phyloP scores from a whole-genome alignment of 2,797 vertebrate species.

The Catamblyrhynchus diadema region DNA sequence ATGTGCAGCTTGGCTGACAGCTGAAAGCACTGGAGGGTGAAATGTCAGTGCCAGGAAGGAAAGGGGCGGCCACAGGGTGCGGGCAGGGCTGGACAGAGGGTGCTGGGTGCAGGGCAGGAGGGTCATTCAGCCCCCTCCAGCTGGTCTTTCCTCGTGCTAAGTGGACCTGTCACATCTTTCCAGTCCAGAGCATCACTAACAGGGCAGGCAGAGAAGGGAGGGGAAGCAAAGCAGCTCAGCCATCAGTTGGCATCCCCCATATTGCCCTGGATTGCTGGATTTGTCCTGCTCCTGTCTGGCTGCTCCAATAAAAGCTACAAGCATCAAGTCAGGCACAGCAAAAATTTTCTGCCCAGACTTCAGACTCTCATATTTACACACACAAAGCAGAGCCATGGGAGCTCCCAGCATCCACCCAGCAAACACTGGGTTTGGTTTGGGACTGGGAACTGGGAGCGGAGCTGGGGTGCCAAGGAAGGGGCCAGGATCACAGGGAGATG shows the following conservation, averaged over 20 bases:
- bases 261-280: rapidly evolving
- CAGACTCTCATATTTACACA: rapidly evolving
- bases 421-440: no score
- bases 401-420: neutral
- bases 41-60: neutral
- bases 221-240: neutral
- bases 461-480: neutral
- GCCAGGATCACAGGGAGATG: neutral
- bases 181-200: neutral
- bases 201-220: neutral
- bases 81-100: neutral
- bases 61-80: rapidly evolving
- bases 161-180: neutral
- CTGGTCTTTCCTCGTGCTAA: neutral
- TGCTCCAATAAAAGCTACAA: neutral
- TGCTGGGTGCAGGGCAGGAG: neutral
- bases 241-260: rapidly evolving
- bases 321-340: neutral
- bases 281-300: neutral
- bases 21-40: neutral
- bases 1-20: neutral
- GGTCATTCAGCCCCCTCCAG: neutral
- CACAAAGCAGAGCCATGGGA: rapidly evolving
- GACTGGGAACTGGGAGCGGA: rapidly evolving
- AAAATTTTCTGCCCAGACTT: neutral